These are phyloP conservation scores for Chiroxiphia lanceolata DNA, from an alignment of 2,797 vertebrate genomes.

Conservation along the genomic window DNA sequence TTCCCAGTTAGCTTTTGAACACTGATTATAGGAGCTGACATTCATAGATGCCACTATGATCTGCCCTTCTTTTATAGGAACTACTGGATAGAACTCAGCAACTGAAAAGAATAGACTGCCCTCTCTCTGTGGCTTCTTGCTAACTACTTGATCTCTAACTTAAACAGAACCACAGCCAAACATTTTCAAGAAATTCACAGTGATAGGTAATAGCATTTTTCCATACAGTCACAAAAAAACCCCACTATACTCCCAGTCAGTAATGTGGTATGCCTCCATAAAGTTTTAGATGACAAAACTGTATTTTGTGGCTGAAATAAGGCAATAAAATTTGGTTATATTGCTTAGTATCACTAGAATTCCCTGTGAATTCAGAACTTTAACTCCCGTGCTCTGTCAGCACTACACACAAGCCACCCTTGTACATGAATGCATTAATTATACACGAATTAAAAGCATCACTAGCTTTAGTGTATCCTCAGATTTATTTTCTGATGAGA, in stretches of 20 bases:
- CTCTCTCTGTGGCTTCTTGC: not conserved
- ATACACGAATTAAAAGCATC: not conserved
- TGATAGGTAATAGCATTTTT: not conserved
- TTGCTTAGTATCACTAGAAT: not conserved
- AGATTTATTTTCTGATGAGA: not conserved
- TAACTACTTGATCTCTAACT: not conserved
- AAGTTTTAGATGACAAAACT: not conserved
- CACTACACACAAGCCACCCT: not conserved
- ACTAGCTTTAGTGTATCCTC: not conserved
- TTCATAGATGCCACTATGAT: not conserved
- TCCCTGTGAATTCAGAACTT: not conserved
- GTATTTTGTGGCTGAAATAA: not conserved
- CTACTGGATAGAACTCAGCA: not conserved
- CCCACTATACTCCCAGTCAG: not conserved
- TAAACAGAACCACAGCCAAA: not conserved
- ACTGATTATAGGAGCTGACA: not conserved
- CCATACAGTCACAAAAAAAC: fast-evolving
- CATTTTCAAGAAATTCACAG: not conserved
- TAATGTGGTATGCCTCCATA: not conserved
- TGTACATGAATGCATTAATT: not conserved
- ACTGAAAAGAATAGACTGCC: not conserved
- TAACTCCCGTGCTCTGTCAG: not conserved
- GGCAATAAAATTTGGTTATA: not conserved
- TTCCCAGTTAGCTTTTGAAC: not conserved
- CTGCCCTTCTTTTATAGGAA: not conserved